Evolutionary conservation across 2,888 invertebrate genomes (phyloP), one percentile per base, ranked within the genome.

Genomic region (Thera britannica): DNA sequence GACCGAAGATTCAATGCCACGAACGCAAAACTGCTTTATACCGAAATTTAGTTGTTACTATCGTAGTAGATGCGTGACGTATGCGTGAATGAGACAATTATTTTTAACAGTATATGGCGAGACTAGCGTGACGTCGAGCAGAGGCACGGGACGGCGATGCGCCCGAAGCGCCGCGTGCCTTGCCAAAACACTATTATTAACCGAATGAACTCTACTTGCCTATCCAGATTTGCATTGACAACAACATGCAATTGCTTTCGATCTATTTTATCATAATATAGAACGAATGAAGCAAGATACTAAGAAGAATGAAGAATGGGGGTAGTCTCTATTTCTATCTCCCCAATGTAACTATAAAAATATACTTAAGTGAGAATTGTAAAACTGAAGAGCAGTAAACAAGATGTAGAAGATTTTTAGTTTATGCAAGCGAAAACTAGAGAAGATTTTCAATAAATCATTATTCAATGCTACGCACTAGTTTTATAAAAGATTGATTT

Each of bases 41-140:
- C 90, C 85, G 89, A 90, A 92, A 88, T 84, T 87, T 86, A 83
- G 89, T 89, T 82, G 90, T 89, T 92, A 93, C 93, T 92, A 93
- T 88, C 85, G 85, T 91, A 92, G 91, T 90, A 86, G 82, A 82
- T 83, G 71, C 79, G 82, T 86, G 85, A 84, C 86, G 82, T 78
- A 78, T 88, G 89, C 89, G 79, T 92, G 92, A 92, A 92, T 92
- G 92, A 89, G 90, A 90, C 87, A 90, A 91, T 91, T 92, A 92
- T 92, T 91, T 93, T 90, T 89, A 88, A 89, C 81, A 85, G 85
- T 86, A 89, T 85, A 86, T 86, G 81, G 75, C 80, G 80, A 75
- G 77, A 79, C 81, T 65, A 38, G 77, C 73, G 77, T 83, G 81
- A 80, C 81, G 82, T 80, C 75, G 51, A 52, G 11, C 35, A 72